phyloP scores from a whole-genome alignment of 2,888 invertebrate genomes.

The Euzophera pinguis region DNA sequence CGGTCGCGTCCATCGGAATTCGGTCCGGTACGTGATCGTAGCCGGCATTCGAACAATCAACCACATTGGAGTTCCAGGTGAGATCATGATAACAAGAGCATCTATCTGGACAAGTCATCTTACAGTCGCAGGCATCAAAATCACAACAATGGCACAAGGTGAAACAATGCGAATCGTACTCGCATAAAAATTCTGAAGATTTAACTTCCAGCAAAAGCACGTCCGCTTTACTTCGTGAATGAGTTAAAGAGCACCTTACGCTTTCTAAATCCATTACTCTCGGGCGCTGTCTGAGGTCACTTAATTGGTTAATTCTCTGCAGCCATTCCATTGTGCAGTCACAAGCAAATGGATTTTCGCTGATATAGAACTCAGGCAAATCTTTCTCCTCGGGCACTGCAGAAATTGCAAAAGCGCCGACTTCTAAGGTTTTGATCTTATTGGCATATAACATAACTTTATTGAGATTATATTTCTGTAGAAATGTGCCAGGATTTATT shows the following conservation, averaged over 20 bases:
- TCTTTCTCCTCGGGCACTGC: slow-evolving; percentile 83
- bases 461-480: slow-evolving; percentile 84
- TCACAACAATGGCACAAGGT: slow-evolving; percentile 93
- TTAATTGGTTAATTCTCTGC: slow-evolving; percentile 87
- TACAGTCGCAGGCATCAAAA: slow-evolving; percentile 94
- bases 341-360: slow-evolving; percentile 90
- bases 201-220: slow-evolving; percentile 83
- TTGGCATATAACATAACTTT: slow-evolving; percentile 89
- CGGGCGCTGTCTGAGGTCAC: slow-evolving; percentile 86
- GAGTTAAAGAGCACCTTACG: slow-evolving; percentile 87
- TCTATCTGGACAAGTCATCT: slow-evolving; percentile 93
- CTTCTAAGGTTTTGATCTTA: slow-evolving; percentile 85
- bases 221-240: slow-evolving; percentile 81
- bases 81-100: slow-evolving; percentile 94
- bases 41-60: slow-evolving; percentile 88
- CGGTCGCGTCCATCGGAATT: slow-evolving; percentile 90
- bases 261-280: slow-evolving; percentile 89
- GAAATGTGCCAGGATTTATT: slow-evolving; percentile 85
- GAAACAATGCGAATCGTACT: slow-evolving; percentile 91
- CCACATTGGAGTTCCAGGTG: slow-evolving; percentile 91
- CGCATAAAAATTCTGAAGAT: slow-evolving; percentile 89
- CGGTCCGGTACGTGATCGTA: slow-evolving; percentile 87
- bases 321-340: slow-evolving; percentile 95
- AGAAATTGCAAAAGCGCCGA: slow-evolving; percentile 85
- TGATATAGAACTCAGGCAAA: slow-evolving; percentile 88